Evolutionary conservation across 2,797 vertebrate species (phyloP).

Genomic region (Phoebastria nigripes): DNA sequence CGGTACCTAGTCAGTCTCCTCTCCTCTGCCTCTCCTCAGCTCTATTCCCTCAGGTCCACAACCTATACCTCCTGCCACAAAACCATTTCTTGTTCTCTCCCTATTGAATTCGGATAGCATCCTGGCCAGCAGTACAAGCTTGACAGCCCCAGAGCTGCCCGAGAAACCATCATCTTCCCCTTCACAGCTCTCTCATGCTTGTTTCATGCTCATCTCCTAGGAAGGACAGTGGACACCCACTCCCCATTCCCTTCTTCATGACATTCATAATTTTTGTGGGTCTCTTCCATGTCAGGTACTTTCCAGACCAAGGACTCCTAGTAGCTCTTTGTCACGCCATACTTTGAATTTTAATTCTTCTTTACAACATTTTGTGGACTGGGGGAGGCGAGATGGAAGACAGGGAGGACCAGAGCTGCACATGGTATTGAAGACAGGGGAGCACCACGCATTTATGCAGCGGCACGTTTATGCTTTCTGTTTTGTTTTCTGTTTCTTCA

Average conservation of each 20-base stretch:
- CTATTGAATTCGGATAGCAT: rapidly evolving
- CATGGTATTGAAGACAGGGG: not conserved
- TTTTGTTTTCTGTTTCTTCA: not conserved
- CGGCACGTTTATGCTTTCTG: not conserved
- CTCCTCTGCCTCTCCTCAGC: not conserved
- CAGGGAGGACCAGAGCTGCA: not conserved
- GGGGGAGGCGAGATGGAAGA: not conserved
- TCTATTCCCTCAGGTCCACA: not conserved
- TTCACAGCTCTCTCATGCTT: not conserved
- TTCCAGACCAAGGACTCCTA: not conserved
- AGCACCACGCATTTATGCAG: not conserved
- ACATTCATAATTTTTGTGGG: not conserved
- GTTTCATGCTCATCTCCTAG: not conserved
- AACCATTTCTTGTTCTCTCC: not conserved
- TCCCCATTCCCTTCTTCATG: not conserved
- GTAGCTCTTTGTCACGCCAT: not conserved
- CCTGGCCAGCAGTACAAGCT: not conserved
- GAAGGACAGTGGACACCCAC: not conserved
- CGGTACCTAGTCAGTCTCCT: not conserved
- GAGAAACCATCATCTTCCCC: not conserved
- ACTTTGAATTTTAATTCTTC: not conserved
- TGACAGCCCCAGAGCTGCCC: not conserved
- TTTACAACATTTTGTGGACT: not conserved
- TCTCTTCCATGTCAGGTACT: not conserved
- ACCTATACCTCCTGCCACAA: not conserved